These are phyloP conservation scores for Artibeus jamaicensis DNA, from an alignment of 2,797 vertebrate species.

Conservation along the genomic window DNA sequence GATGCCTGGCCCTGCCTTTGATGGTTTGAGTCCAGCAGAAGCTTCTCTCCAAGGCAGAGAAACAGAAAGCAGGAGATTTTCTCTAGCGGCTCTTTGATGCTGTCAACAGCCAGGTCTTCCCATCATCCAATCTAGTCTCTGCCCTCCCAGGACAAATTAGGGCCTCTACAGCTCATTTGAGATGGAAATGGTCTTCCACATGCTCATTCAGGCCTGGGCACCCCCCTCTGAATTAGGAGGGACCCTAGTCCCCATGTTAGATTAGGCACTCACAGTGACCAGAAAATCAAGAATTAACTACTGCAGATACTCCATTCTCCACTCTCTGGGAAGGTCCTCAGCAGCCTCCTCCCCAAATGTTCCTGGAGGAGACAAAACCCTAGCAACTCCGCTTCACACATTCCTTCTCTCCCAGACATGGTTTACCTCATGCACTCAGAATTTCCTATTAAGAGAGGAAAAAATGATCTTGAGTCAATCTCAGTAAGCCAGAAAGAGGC, in stretches of 20 bases:
- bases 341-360: neutral
- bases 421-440: conserved; percentile 52
- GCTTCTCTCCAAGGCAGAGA: neutral
- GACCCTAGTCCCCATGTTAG: rapidly evolving
- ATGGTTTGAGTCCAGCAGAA: neutral
- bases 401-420: neutral
- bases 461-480: conserved; percentile 14
- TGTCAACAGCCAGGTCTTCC: neutral
- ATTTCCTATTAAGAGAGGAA: conserved; percentile 60
- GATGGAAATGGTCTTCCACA: neutral
- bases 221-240: neutral
- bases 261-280: neutral
- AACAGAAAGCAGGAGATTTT: neutral
- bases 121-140: neutral
- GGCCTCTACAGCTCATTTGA: neutral
- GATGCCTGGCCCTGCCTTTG: neutral
- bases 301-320: neutral
- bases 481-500: conserved; percentile 38
- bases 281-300: neutral
- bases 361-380: neutral
- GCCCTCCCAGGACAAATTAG: neutral
- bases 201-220: neutral
- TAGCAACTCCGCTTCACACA: neutral
- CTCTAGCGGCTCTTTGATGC: neutral
- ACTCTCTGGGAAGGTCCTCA: neutral